These are phyloP conservation scores for Echinops telfairi DNA, from an alignment of 2,113 vertebrate genomes.

Conservation along the genomic window DNA sequence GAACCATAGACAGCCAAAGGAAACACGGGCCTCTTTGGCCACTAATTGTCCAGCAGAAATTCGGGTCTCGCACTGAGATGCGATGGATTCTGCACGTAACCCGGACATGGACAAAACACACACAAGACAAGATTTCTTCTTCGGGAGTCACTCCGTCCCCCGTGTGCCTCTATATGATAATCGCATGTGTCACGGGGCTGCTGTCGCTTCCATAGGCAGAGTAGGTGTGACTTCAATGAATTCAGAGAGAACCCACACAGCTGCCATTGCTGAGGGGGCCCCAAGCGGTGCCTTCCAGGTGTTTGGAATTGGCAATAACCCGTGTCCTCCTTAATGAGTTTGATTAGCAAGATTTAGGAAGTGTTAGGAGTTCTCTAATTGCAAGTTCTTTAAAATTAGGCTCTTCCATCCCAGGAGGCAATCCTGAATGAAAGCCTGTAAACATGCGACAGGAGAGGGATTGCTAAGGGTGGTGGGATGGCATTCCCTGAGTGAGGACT, in stretches of 20 bases:
- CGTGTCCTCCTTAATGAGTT: not conserved
- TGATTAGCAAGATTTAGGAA: conserved; percentile 50
- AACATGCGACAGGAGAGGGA: not conserved
- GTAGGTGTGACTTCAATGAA: not conserved
- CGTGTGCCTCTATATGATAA: rapidly evolving
- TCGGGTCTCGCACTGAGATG: not conserved
- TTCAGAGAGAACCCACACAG: not conserved
- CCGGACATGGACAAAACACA: not conserved
- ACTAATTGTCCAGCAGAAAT: not conserved
- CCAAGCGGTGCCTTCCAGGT: conserved; percentile 51
- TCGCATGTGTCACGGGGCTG: not conserved
- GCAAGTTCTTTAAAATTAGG: conserved; percentile 48
- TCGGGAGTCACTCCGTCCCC: not conserved
- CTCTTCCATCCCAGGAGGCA: conserved; percentile 29
- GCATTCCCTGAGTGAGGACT: rapidly evolving
- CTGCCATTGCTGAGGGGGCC: not conserved
- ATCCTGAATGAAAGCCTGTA: conserved; percentile 12
- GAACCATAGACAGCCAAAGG: not conserved
- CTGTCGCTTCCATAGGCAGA: not conserved
- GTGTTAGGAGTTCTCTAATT: conserved; percentile 52
- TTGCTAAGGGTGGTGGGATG: too few relatives aligned
- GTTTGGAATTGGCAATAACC: not conserved
- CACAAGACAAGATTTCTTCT: not conserved
- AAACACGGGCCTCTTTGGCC: not conserved
- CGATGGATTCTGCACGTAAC: not conserved